phyloP scores from a whole-genome alignment of 1,140 invertebrate species.

The Pachypeltis micranthus region DNA sequence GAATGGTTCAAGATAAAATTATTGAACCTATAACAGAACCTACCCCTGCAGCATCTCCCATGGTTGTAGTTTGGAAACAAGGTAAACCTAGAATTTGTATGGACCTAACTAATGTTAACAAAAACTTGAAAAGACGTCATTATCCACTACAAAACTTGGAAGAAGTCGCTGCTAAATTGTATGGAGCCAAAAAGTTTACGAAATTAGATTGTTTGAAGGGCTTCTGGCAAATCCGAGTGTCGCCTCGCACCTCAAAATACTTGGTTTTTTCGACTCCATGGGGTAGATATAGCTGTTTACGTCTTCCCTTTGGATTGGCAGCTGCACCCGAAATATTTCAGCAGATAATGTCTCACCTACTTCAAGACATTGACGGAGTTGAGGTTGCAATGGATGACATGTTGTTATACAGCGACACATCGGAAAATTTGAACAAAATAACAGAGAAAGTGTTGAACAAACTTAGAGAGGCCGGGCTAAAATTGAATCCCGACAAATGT shows the following conservation, averaged over 20 bases:
- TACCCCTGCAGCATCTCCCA: slow-evolving; percentile 15
- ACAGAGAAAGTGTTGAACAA: slow-evolving; percentile 10
- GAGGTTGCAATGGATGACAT: slow-evolving; percentile 22
- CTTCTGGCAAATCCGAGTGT: slow-evolving; percentile 18
- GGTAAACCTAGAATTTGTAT: slow-evolving; percentile 15
- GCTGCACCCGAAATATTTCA: slow-evolving; percentile 24
- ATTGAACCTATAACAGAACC: slow-evolving; percentile 17
- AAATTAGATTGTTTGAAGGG: slow-evolving; percentile 16
- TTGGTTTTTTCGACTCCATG: slow-evolving; percentile 20
- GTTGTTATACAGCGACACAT: not conserved
- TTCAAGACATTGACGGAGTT: slow-evolving; percentile 18
- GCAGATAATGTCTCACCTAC: slow-evolving; percentile 15
- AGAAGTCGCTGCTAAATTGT: slow-evolving; percentile 13
- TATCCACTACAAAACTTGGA: slow-evolving; percentile 15
- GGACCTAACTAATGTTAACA: slow-evolving; percentile 10
- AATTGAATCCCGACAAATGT: slow-evolving; percentile 22
- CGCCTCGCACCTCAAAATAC: not conserved
- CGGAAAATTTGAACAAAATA: not conserved
- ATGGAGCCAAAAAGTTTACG: slow-evolving; percentile 12
- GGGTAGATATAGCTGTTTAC: slow-evolving; percentile 9
- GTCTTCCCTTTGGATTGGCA: slow-evolving; percentile 31
- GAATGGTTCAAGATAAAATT: slow-evolving; percentile 10
- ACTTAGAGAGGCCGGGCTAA: slow-evolving; percentile 16
- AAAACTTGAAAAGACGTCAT: slow-evolving; percentile 14
- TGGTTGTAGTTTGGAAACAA: slow-evolving; percentile 12